Conservation (phyloP, 2,113 vertebrate genomes). For the Meleagris gallopavo region DNA sequence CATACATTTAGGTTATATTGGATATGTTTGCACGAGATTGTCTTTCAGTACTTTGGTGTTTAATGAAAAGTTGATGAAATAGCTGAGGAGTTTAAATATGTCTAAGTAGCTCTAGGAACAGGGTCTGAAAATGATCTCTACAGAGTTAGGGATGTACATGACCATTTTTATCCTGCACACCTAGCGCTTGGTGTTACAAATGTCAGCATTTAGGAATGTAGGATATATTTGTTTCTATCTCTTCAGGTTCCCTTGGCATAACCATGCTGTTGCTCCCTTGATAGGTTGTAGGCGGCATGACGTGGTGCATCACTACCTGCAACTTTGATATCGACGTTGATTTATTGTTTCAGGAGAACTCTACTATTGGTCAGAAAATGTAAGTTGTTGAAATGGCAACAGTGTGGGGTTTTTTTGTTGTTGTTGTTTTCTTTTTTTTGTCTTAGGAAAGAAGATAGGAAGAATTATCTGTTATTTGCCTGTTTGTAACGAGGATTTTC, state of each 20-base stretch:
- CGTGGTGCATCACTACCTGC: constrained; percentile 98
- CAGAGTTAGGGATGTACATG: neutral
- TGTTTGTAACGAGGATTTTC: neutral
- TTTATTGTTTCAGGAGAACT: constrained; percentile 98
- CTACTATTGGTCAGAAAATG: constrained; percentile 99
- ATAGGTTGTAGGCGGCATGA: constrained; percentile 98
- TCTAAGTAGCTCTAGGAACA: neutral
- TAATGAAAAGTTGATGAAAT: neutral
- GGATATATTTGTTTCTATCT: neutral
- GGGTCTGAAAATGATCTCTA: neutral
- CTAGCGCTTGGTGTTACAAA: neutral
- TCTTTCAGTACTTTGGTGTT: neutral
- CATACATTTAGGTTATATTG: neutral
- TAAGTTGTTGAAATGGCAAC: constrained; percentile 72
- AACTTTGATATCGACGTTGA: constrained; percentile 96
- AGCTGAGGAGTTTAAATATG: neutral
- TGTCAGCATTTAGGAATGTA: neutral
- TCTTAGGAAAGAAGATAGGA: neutral
- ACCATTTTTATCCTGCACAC: neutral
- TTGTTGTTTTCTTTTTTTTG: neutral
- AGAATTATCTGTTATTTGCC: neutral
- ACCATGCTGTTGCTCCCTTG: constrained; percentile 6
- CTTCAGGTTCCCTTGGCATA: neutral
- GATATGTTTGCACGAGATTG: neutral
- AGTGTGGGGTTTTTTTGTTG: too few relatives aligned